Base-by-base conservation (phyloP, 2,113 vertebrate genomes). In the Passer montanus region DNA sequence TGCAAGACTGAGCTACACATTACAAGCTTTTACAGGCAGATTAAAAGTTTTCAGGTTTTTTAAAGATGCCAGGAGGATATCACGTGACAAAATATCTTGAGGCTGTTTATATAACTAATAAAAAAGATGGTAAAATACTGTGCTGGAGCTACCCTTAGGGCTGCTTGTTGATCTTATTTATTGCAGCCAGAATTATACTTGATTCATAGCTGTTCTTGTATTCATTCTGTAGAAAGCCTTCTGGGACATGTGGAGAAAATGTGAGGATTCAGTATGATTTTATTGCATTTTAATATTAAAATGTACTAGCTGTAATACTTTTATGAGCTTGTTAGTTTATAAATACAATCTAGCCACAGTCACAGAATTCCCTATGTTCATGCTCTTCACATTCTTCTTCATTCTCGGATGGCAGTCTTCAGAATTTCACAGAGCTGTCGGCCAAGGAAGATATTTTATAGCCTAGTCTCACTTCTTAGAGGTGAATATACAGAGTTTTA, bases 201-300 rank as follows among this genome's bases (percentile, higher is more conserved):
- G 89, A 97, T 84, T 88, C 93, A 91, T 92, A 89, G 68, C 19
- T 83, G 19, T 46, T 97, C 93, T 81, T 89, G 26, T 69, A 95
- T 87, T 96, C 63, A 69, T 87, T 68, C 67, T 80, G 90, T n/a
- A 85, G 82, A 90, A 86, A 69, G 69, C n/a, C 92, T 85, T 63
- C 68, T 63, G 78, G 74, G 78, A 87, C 33, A 47, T 19, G 26
- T 37, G 85, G 49, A 43, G 53, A 46, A 91, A 92, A 91, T 59
- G 22, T 89, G 56, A 96, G 80, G 76, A 95, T 95, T 94, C 95
- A 50, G 46, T 70, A 72, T 50, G 59, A 76, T 86, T 94, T 89
- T 85, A 94, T 83, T 90, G 60, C 76, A 93, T 95, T 96, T 96
- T 94, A 96, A 94, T 97, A 95, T 63, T 93, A 94, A 97, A 97